Evolutionary conservation across 2,797 vertebrate species (phyloP).

Genomic region (Coracias cyanogaster): DNA sequence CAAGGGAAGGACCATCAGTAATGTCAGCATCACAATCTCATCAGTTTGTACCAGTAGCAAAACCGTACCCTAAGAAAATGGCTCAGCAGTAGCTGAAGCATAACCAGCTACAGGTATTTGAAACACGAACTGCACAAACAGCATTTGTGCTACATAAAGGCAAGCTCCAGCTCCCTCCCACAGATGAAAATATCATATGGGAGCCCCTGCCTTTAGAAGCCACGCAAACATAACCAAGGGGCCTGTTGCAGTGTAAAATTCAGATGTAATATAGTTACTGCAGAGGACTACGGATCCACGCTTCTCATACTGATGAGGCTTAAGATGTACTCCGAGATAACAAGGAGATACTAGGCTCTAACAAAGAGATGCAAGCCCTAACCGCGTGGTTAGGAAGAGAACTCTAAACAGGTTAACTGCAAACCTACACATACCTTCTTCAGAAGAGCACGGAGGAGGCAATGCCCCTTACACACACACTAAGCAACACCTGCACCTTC

Average conservation of each 20-base stretch:
- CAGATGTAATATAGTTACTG: neutral
- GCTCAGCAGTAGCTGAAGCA: neutral
- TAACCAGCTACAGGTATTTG: neutral
- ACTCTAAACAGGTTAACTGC: neutral
- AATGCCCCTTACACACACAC: neutral
- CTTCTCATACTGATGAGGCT: neutral
- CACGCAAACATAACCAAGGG: neutral
- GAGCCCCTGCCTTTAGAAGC: neutral
- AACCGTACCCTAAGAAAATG: neutral
- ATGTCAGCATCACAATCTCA: neutral
- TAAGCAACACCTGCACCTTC: neutral
- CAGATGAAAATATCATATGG: neutral
- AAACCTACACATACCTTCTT: neutral
- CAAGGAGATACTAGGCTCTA: neutral
- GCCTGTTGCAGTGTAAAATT: neutral
- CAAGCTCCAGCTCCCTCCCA: neutral
- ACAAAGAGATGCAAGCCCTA: neutral
- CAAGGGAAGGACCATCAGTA: neutral
- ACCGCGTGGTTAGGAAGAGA: neutral
- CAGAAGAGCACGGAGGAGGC: neutral
- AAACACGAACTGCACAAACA: conserved; percentile 6
- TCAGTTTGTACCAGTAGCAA: neutral
- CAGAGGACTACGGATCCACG: neutral
- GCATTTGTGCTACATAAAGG: neutral
- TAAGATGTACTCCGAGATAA: neutral